Conservation (phyloP, 2,113 vertebrate genomes). For the Onychorhynchus coronatus region DNA sequence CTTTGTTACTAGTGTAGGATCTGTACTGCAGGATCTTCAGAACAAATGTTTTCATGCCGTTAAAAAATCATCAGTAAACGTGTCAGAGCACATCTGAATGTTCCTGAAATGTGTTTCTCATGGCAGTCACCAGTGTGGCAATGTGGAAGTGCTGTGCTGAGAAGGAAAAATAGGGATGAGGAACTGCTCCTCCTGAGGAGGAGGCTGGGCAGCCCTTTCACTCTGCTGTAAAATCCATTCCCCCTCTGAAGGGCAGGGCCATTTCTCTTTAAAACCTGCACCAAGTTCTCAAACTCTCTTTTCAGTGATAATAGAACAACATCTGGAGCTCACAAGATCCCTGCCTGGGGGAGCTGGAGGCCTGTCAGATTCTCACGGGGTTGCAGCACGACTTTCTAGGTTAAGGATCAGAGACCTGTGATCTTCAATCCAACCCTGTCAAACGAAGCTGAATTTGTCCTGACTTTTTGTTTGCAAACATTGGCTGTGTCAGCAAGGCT, state of each 20-base stretch:
- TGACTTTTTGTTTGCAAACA: slow-evolving; percentile 50
- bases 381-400: not conserved
- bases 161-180: not conserved
- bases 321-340: slow-evolving; percentile 1
- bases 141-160: not conserved
- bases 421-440: slow-evolving; percentile 20
- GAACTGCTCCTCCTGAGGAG: not conserved
- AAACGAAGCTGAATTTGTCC: not conserved
- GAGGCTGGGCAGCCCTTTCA: not conserved
- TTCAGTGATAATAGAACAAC: not conserved
- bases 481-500: slow-evolving; percentile 60
- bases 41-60: not conserved
- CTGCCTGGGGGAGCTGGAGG: not conserved
- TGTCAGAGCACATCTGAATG: not conserved
- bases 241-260: not conserved
- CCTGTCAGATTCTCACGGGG: slow-evolving; percentile 25
- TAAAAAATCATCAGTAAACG: not conserved
- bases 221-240: not conserved
- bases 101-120: not conserved
- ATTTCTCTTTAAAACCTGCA: not conserved
- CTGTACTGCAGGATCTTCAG: not conserved
- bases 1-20: not conserved
- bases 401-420: slow-evolving; percentile 20
- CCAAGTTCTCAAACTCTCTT: not conserved
- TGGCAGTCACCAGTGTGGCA: not conserved